Base-by-base conservation (phyloP, 2,797 vertebrate genomes). In the Chloroceryle inda region DNA sequence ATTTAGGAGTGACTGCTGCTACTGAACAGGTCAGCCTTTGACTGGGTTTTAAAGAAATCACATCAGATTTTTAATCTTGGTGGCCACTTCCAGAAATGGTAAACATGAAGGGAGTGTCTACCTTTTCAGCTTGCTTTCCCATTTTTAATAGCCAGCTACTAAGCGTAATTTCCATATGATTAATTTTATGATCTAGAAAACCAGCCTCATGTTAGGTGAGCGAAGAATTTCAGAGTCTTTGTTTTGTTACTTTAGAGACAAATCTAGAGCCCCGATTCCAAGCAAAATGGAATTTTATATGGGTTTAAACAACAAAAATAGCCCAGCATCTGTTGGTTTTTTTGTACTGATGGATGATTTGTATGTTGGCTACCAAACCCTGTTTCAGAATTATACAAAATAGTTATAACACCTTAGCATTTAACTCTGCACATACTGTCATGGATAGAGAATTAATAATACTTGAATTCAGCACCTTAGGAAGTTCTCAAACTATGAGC, bases 221-320 rank as follows among this genome's bases (percentile, higher is more conserved):
- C 63, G 80, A 86, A 92, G 55, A 59, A 69, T 77, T 75, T 85
- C 92, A 93, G 82, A 83, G 58, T 74, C 79, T 88, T 64, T 23
- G 56, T 94, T 72, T 64, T 94, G 90, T 89, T 10, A 23, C 91
- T 94, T 96, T 76, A 93, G 95, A 96, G 85, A 64, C 29, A 58
- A 93, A 91, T 68, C 77, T 86, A 61, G 79, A 92, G 86, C 84
- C 63, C 63, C 1, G 22, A 84, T 91, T 94, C 74, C 92, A 96
- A 93, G 87, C 15, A 20, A 66, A 82, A 21, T 67, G 66, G 76
- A 95, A 96, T 86, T 92, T 86, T 89, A 26, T 77, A 40, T 90
- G 85, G 76, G 49, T 83, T 96, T 96, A 66, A 94, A 96, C 92
- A 97, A 95, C 88, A 92, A 83, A 97, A 97, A 97, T 85, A 96